These are phyloP conservation scores for Mystacides longicornis DNA, from an alignment of 2,888 invertebrate genomes.

Conservation along the genomic window DNA sequence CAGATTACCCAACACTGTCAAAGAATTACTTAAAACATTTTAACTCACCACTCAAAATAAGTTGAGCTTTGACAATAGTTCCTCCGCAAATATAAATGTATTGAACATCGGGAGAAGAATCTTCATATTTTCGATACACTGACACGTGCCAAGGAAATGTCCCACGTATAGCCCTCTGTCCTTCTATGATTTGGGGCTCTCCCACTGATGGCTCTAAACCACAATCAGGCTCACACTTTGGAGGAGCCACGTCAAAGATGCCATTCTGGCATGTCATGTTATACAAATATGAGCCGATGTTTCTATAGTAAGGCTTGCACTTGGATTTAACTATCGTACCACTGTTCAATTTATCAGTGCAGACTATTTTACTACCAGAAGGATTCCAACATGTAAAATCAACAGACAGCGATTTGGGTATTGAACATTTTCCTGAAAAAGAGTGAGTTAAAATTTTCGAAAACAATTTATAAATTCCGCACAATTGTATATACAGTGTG, in stretches of 20 bases:
- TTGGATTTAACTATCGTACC: not conserved
- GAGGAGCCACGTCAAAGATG: not conserved
- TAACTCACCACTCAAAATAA: slow-evolving; percentile 4
- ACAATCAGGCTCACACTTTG: slow-evolving; percentile 1
- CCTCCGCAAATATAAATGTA: slow-evolving; percentile 5
- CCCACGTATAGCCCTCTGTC: not conserved
- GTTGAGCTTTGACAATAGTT: not conserved
- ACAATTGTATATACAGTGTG: no score
- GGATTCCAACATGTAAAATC: slow-evolving; percentile 1
- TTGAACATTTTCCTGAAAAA: not conserved
- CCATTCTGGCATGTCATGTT: slow-evolving; percentile 2
- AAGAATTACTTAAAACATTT: no score
- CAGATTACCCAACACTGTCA: no score
- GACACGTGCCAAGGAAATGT: slow-evolving; percentile 5
- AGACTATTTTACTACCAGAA: not conserved
- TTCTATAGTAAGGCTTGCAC: slow-evolving; percentile 1
- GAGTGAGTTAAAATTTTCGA: no score
- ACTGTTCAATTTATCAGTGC: not conserved
- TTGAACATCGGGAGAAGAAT: not conserved
- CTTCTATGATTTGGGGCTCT: not conserved
- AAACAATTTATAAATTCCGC: no score
- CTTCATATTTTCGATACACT: not conserved
- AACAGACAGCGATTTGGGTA: not conserved
- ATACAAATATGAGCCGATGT: not conserved
- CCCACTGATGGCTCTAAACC: not conserved